Percentiles rank a stretch among this genome's conserved stretches.
Evolutionary conservation across 2,888 invertebrate genomes (phyloP).

Genomic region (Dasypogon diadema): DNA sequence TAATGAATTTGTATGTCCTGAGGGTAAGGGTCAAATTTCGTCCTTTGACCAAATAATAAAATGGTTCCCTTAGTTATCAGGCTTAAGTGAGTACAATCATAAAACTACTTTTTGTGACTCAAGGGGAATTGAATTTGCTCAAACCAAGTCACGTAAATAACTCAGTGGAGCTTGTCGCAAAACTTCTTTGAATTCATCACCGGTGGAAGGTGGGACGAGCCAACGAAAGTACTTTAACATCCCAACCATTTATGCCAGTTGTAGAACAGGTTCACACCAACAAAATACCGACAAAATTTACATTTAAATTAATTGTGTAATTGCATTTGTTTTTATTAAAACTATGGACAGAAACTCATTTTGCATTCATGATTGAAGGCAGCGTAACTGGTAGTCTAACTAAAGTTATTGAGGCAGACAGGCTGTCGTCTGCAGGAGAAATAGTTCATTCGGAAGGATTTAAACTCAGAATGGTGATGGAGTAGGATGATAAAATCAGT

Average conservation of each 20-base stretch:
- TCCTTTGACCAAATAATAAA: too few relatives aligned
- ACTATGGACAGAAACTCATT: slow-evolving; percentile 32
- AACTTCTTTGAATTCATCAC: slow-evolving; percentile 13
- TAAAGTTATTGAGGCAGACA: slow-evolving; percentile 5
- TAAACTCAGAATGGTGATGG: too few relatives aligned
- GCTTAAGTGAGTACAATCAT: too few relatives aligned
- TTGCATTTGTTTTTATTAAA: slow-evolving; percentile 46
- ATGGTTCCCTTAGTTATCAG: too few relatives aligned
- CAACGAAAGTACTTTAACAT: neutral
- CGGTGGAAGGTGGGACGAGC: neutral
- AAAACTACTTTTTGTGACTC: neutral
- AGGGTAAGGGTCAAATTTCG: too few relatives aligned
- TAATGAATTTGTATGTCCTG: too few relatives aligned
- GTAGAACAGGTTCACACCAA: neutral
- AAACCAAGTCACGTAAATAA: slow-evolving; percentile 10
- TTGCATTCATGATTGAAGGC: slow-evolving; percentile 42
- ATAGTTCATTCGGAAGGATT: neutral
- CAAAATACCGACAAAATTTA: slow-evolving; percentile 10
- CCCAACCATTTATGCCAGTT: neutral
- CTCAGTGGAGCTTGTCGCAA: neutral
- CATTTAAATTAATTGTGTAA: slow-evolving; percentile 44
- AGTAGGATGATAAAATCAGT: too few relatives aligned
- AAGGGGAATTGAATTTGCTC: neutral
- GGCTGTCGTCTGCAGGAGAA: neutral
- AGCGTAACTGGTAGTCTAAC: slow-evolving; percentile 34